Evolutionary conservation across 2,113 vertebrate species (phyloP), one percentile per base, ranked within the genome.

Genomic region (Sylvilagus bachmani): DNA sequence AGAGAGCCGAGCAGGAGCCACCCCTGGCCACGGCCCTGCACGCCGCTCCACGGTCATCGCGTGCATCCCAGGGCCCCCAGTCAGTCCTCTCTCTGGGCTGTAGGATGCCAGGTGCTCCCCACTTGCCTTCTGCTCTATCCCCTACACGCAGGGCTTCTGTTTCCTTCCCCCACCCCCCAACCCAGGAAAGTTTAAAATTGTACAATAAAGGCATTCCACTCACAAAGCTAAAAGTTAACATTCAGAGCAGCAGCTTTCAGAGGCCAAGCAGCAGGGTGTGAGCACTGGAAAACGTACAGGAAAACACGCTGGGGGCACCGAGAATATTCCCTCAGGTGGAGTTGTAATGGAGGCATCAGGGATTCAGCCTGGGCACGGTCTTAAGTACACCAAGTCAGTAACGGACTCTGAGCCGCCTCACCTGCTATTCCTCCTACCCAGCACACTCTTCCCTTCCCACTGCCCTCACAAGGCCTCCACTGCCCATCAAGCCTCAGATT

Each of bases 151-250:
- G 10, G 24, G 44, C 10, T 80, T 66, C 22, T 12, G 16, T 24
- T 73, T 58, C 36, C n/a, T 38, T 55, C 29, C 4, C 13, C 19
- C 89, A 0, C 33, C 21, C 21, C 21, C 3, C 58, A n/a, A n/a
- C n/a, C 21, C 4, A 5, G 14, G 21, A 71, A 90, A 53, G 66
- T 36, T 31, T 69, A 69, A 31, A 69, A 10, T 62, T 58, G 62
- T 62, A n/a, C 21, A 74, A 66, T 36, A 86, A 91, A 88, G 51
- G 10, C 27, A 77, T 64, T 83, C 83, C 10, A 29, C n/a, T 84
- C 64, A 80, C n/a, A 53, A 64, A 70, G 38, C 64, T 25, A 66
- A 73, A 75, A 38, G 33, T 21, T 55, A 73, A 38, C 11, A 61
- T 13, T 77, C 61, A 69, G 29, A 25, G 53, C 16, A 53, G 9